Evolutionary conservation across 2,888 invertebrate genomes (phyloP).

Genomic region (Chromoteleia sp.): DNA sequence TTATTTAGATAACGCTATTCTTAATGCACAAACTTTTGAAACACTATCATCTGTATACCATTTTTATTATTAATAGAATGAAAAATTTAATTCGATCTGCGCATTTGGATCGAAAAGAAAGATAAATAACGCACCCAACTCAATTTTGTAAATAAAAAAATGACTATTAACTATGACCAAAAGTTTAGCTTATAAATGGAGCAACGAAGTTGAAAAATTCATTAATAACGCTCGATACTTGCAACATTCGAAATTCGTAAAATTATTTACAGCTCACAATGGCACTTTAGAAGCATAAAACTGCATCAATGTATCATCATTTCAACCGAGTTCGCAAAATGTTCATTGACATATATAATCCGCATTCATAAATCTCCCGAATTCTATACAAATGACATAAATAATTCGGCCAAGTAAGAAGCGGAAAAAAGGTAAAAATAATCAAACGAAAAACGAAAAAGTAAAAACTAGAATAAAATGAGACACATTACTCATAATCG

Average conservation of each 20-base stretch:
- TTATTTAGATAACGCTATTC: constrained; percentile 63
- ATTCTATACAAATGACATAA: constrained; percentile 57
- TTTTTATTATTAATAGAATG: constrained; percentile 15
- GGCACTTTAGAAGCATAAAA: constrained; percentile 69
- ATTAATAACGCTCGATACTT: constrained; percentile 58
- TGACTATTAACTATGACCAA: constrained; percentile 34
- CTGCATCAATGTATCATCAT: constrained; percentile 64
- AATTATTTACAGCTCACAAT: constrained; percentile 68
- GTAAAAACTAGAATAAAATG: background rate
- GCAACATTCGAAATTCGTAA: constrained; percentile 63
- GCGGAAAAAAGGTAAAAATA: constrained; percentile 11
- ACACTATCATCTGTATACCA: constrained; percentile 34
- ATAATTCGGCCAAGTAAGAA: constrained; percentile 59
- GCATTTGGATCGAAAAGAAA: constrained; percentile 33
- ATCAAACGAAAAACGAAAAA: constrained; percentile 15
- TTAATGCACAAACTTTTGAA: constrained; percentile 51
- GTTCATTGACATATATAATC: constrained; percentile 39
- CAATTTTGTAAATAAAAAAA: constrained; percentile 63
- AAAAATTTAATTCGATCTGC: constrained; percentile 55
- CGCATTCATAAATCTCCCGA: constrained; percentile 40
- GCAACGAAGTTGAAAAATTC: constrained; percentile 54
- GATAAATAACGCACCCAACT: constrained; percentile 57
- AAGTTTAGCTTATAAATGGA: constrained; percentile 58
- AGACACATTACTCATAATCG: constrained; percentile 13
- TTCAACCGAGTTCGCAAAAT: constrained; percentile 60